Conservation (phyloP, 2,888 invertebrate genomes). For the Chrysodeixis includens region DNA sequence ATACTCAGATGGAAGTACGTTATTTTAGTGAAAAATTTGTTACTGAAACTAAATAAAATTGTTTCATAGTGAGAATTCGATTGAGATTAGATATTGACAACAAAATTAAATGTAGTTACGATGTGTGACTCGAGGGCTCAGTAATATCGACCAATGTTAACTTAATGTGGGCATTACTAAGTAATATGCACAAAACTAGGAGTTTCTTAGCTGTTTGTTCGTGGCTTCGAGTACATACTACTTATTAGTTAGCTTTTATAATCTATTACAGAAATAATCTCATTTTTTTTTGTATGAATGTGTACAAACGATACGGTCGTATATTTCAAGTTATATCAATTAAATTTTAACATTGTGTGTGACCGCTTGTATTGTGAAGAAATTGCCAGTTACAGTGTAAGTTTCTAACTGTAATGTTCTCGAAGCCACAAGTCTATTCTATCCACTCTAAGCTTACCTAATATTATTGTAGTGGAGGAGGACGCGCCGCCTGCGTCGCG, state of each 20-base stretch:
- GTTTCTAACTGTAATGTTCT: background rate
- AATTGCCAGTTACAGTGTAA: background rate
- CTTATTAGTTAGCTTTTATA: slow-evolving; percentile 6
- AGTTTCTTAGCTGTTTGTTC: slow-evolving; percentile 17
- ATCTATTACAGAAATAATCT: background rate
- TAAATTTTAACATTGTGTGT: background rate
- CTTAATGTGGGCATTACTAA: slow-evolving; percentile 61
- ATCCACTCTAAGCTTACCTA: slow-evolving; percentile 38
- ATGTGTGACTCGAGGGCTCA: slow-evolving; percentile 48
- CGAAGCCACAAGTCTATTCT: slow-evolving; percentile 15
- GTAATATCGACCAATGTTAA: slow-evolving; percentile 58
- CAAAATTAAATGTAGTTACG: slow-evolving; percentile 37
- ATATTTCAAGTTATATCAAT: background rate
- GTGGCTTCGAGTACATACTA: slow-evolving; percentile 22
- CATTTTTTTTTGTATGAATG: background rate
- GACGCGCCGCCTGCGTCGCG: slow-evolving; percentile 10
- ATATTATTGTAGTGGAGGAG: slow-evolving; percentile 22
- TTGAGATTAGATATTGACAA: slow-evolving; percentile 54
- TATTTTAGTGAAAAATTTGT: background rate
- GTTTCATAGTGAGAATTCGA: slow-evolving; percentile 20
- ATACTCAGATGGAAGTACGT: slow-evolving; percentile 52
- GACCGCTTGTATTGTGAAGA: background rate
- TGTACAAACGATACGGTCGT: background rate
- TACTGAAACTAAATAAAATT: slow-evolving; percentile 17
- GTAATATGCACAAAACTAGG: slow-evolving; percentile 57